Evolutionary conservation across 2,797 vertebrate genomes (phyloP), one percentile per base, ranked within the genome.

Genomic region (Avahi laniger): DNA sequence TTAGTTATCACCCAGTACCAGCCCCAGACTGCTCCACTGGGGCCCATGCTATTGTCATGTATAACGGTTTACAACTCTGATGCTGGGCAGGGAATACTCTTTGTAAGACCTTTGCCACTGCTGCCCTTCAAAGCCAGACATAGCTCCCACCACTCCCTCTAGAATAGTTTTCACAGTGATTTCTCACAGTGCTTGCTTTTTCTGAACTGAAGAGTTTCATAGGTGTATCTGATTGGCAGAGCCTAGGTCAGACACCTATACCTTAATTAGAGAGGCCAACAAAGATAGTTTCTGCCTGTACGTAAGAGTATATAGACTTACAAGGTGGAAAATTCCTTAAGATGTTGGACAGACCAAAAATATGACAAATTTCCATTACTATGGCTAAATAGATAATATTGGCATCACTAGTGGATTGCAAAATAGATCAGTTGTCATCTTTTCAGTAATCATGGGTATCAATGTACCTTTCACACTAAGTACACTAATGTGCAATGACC

Each of bases 141-240:
- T 22, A 10, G 73, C 30, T 73, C 33, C 22, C 43, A 81, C 11
- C 46, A 38, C 63, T 57, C 78, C 85, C 63, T 46, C 14, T 33
- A 61, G 50, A 76, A 46, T 50, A 46, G 48, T 92, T 86, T 82
- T 57, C 8, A 33, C 15, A 59, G 1, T n/a, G 7, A 17, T 41
- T 94, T 92, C 52, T 73, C 72, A 87, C 33, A 61, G 88, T 67
- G 26, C 46, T 57, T 79, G 54, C 57, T 94, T 82, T 63, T 85
- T 90, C 24, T 96, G 30, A 96, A 65, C 22, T 10, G 79, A 89
- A 88, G 46, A 57, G 35, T 67, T 8, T 59, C 65, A 48, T 30
- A 24, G 52, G 30, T 65, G 2, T 46, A n/a, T 46, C 10, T 91
- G 54, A 76, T 43, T 76, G 38, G 13, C 69, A 93, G 38, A 86